Conservation (phyloP, 2,888 invertebrate species). For the Erebia aethiops region DNA sequence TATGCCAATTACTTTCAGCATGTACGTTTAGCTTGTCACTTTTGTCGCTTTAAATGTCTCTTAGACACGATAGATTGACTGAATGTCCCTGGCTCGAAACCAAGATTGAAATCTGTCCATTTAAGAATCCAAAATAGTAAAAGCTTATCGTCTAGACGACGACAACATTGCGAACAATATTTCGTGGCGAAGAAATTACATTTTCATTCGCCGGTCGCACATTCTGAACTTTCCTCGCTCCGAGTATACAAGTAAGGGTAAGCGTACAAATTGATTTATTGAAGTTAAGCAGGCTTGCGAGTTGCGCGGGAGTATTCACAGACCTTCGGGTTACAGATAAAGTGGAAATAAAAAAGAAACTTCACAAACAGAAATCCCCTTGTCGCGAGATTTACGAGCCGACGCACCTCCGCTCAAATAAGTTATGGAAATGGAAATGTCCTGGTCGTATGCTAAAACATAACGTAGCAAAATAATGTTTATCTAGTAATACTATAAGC, state of each 20-base stretch:
- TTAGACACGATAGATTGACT: constrained; percentile 13
- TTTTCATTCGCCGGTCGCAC: constrained; percentile 67
- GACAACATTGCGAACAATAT: constrained; percentile 20
- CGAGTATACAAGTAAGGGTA: constrained; percentile 72
- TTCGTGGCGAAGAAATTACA: constrained; percentile 47
- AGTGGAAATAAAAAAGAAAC: constrained; percentile 81
- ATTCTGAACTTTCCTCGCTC: constrained; percentile 62
- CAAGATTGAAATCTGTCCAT: constrained; percentile 10
- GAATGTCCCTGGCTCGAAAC: neutral
- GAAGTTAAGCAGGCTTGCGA: constrained; percentile 77
- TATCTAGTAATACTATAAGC: neutral
- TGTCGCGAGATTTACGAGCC: constrained; percentile 80
- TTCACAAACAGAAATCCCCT: constrained; percentile 82
- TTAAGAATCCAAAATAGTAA: constrained; percentile 16
- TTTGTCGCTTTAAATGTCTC: neutral
- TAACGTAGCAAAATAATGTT: neutral
- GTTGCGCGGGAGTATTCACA: constrained; percentile 79
- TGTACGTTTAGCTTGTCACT: neutral
- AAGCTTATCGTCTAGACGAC: constrained; percentile 14
- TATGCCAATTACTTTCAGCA: neutral
- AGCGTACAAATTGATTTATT: constrained; percentile 83
- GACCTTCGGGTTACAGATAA: constrained; percentile 78
- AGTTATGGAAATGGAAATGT: constrained; percentile 78
- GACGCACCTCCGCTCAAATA: constrained; percentile 76
- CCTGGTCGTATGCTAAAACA: constrained; percentile 51